Percentiles rank a stretch among this genome's conserved stretches.
Evolutionary conservation across 2,888 invertebrate species (phyloP).

Genomic region (Patella caerulea): DNA sequence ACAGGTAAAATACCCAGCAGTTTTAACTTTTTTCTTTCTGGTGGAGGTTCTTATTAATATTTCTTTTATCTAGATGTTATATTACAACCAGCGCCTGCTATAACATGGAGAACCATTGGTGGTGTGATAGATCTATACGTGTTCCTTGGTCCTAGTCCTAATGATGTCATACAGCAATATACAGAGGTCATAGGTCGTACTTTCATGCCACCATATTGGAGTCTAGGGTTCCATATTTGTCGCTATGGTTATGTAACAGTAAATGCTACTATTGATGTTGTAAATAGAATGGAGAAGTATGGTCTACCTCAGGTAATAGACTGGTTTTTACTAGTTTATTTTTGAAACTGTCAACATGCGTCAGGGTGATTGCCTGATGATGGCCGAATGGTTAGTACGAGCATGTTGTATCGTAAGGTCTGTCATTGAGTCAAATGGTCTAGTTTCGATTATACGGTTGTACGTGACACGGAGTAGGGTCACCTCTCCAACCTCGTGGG

Average conservation of each 20-base stretch:
- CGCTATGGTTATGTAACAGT: slow-evolving; percentile 73
- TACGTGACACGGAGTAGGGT: too few species aligned
- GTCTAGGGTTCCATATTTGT: slow-evolving; percentile 88
- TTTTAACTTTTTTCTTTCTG: too few species aligned
- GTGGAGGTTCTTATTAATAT: background rate
- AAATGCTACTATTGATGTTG: slow-evolving; percentile 48
- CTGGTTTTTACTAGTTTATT: background rate
- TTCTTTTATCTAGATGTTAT: slow-evolving; percentile 46
- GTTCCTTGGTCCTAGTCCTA: slow-evolving; percentile 82
- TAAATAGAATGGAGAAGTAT: slow-evolving; percentile 44
- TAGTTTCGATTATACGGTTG: too few species aligned
- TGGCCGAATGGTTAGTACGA: too few species aligned
- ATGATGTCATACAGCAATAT: slow-evolving; percentile 70
- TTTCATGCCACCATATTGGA: slow-evolving; percentile 77
- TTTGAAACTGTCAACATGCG: background rate
- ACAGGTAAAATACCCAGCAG: slow-evolving; percentile 37
- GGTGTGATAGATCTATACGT: slow-evolving; percentile 85
- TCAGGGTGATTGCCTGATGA: background rate
- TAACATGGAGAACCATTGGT: slow-evolving; percentile 86
- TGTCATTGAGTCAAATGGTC: too few species aligned
- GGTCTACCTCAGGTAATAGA: slow-evolving; percentile 53
- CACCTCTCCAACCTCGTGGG: too few species aligned
- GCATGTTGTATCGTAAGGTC: too few species aligned
- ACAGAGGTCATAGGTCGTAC: slow-evolving; percentile 55
- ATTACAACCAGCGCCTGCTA: slow-evolving; percentile 79